Evolutionary conservation across 2,113 vertebrate species (phyloP), one percentile per base, ranked within the genome.

Genomic region (Meriones unguiculatus): DNA sequence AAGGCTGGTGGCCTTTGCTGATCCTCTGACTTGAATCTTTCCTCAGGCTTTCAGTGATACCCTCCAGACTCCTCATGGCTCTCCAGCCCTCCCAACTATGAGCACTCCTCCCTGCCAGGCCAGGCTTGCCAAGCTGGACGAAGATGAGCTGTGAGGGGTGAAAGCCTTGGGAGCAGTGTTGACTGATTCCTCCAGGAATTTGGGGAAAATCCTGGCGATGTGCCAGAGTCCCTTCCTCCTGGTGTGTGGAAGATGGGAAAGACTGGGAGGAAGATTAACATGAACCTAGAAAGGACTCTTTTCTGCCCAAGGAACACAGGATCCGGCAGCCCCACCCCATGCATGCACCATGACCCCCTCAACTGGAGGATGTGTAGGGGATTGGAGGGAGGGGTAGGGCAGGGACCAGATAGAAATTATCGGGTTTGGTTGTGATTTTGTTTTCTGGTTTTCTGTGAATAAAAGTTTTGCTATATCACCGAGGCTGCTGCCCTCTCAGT

Each of bases 131-230:
- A 99, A 99, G 98, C 98, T 99, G 73, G 98, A 98, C 17, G 99
- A 99, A 97, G 99, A 99, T 70, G 99, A 99, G 98, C 98, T 99
- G 97, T 99, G 98, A 98, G 85, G 80, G 91, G 59, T 64, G 75
- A 91, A 94, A 87, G 89, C 67, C 57, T 3, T 2, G 32, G 84
- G 72, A 46, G 30, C 52, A 87, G 91, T 87, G 62, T 82, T 88
- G 73, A 86, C 93, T 54, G 46, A 3, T 6, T 20, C 41, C 84
- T 50, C 17, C 2, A 50, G 5, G 38, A 67, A 86, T 30, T 2
- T 32, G 84, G 65, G 64, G 62, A 32, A 9, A 50, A 50, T 86
- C 84, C 84, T 86, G 84, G 62, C 38, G 2, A 22, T 35, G 64
- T 22, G 38, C 84, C 62, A 50, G 84, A 50, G 28, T 28, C 59